Evolutionary conservation across 2,888 invertebrate genomes (phyloP).

Genomic region (Nephrotoma flavescens): DNA sequence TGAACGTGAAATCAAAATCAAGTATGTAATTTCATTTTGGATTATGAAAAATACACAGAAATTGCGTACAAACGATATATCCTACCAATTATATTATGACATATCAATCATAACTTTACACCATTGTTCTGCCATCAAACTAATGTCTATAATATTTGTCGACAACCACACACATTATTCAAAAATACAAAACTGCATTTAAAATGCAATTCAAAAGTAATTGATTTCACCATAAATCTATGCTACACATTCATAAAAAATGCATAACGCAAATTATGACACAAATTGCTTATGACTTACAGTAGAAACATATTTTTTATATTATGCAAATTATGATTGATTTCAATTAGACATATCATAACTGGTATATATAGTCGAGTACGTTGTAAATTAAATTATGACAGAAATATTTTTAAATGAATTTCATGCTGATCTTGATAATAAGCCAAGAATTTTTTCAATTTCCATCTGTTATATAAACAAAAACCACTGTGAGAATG

Average conservation of each 20-base stretch:
- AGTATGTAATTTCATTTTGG: no score
- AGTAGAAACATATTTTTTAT: neutral
- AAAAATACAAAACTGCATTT: neutral
- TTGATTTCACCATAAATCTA: neutral
- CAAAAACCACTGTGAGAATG: neutral
- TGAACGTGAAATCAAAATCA: no score
- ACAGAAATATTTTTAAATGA: neutral
- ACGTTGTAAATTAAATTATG: neutral
- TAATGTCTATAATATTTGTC: neutral
- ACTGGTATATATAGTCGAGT: neutral
- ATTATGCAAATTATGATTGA: neutral
- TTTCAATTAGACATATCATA: neutral
- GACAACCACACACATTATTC: neutral
- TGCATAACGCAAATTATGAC: neutral
- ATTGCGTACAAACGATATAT: neutral
- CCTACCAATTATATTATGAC: neutral
- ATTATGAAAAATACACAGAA: no score
- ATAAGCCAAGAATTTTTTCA: neutral
- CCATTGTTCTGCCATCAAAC: neutral
- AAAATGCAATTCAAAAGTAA: neutral
- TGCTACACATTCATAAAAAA: neutral
- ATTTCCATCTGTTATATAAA: neutral
- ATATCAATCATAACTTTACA: neutral
- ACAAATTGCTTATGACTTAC: neutral
- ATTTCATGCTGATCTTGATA: neutral